Conservation (phyloP, 2,113 vertebrate genomes). For the Odobenus rosmarus region DNA sequence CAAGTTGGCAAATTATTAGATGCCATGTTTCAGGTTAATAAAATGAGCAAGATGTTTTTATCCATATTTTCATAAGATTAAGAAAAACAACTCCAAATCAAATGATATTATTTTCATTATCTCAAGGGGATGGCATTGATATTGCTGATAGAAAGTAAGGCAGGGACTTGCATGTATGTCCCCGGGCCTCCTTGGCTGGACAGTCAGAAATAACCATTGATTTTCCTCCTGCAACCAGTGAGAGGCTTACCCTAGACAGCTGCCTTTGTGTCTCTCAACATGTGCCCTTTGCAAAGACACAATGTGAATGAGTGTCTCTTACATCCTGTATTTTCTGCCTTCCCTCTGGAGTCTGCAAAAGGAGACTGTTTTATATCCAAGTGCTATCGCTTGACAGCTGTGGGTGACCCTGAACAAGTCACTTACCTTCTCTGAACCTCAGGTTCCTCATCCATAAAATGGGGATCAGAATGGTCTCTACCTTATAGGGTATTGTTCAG, state of each 20-base stretch:
- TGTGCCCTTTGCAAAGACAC: neutral
- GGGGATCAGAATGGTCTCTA: neutral
- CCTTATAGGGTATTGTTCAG: neutral
- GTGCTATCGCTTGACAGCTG: neutral
- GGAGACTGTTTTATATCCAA: neutral
- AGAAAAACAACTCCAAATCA: neutral
- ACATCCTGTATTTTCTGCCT: rapidly evolving
- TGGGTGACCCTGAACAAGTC: neutral
- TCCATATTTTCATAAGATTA: neutral
- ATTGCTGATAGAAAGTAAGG: neutral
- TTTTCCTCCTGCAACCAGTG: neutral
- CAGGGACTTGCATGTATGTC: neutral
- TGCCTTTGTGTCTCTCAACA: neutral
- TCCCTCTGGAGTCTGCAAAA: neutral
- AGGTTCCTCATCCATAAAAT: neutral
- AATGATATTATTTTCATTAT: neutral
- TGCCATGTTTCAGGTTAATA: neutral
- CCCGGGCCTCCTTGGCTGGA: neutral
- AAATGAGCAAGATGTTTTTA: neutral
- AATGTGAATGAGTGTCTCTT: rapidly evolving
- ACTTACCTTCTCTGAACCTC: neutral
- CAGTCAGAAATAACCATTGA: rapidly evolving
- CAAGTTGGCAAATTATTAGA: neutral
- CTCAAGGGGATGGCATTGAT: neutral
- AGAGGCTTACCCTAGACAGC: rapidly evolving